Percentiles rank a stretch among this genome's conserved stretches.
phyloP scores from a whole-genome alignment of 2,888 invertebrate genomes.

The Machimus rusticus region DNA sequence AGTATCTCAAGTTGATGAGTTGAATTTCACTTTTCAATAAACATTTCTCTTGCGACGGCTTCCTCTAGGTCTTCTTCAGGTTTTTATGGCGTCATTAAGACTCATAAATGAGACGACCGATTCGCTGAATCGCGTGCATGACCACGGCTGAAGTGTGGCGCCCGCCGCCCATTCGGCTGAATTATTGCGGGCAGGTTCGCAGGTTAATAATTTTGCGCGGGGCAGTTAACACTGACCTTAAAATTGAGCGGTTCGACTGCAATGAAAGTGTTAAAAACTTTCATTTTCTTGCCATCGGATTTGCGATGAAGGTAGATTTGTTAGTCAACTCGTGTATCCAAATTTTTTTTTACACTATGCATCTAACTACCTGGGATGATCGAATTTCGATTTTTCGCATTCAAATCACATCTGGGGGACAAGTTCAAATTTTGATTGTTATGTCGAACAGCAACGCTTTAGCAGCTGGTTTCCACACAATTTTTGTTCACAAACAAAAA shows the following conservation, averaged over 20 bases:
- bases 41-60: neutral
- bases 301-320: neutral
- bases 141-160: neutral
- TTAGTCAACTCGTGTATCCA: neutral
- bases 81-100: neutral
- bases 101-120: neutral
- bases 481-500: neutral
- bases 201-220: slow-evolving; percentile 3
- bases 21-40: slow-evolving; percentile 2
- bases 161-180: neutral
- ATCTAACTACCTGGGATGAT: neutral
- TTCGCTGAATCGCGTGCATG: neutral
- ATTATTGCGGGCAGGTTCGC: slow-evolving; percentile 6
- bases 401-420: neutral
- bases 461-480: neutral
- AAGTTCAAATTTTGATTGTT: slow-evolving; percentile 22
- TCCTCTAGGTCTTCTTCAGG: neutral
- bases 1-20: neutral
- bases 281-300: neutral
- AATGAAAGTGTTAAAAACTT: slow-evolving; percentile 21
- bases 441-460: neutral
- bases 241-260: neutral
- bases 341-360: neutral
- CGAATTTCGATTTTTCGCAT: neutral
- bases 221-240: slow-evolving; percentile 23